phyloP scores from a whole-genome alignment of 2,113 vertebrate genomes.

The Coptodon bakossiorum region DNA sequence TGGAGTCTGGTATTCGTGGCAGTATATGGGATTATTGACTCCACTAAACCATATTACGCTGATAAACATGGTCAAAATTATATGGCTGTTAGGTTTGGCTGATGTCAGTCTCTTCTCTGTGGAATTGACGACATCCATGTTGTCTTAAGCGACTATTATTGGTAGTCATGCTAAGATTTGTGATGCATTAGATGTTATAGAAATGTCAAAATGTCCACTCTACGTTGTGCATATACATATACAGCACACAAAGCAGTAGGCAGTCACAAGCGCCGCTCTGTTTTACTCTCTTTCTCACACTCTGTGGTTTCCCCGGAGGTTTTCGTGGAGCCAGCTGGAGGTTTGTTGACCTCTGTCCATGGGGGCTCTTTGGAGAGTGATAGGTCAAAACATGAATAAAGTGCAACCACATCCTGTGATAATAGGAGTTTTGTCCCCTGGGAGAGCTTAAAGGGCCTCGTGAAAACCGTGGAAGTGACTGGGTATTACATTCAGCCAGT shows the following conservation, averaged over 20 bases:
- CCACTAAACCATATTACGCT: background rate
- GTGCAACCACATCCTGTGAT: constrained; percentile 57
- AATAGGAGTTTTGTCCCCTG: constrained; percentile 51
- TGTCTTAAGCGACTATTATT: background rate
- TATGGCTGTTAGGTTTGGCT: background rate
- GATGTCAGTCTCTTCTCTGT: background rate
- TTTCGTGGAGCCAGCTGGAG: constrained; percentile 52
- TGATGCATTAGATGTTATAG: background rate
- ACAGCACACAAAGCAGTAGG: background rate
- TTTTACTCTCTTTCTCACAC: constrained; percentile 8
- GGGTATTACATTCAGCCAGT: background rate
- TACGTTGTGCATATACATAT: background rate
- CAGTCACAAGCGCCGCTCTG: background rate
- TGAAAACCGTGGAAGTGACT: constrained; percentile 27
- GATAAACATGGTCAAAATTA: background rate
- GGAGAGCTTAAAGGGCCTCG: constrained; percentile 25
- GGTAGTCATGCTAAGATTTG: background rate
- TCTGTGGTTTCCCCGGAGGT: constrained; percentile 22
- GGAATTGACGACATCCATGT: background rate
- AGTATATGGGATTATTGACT: background rate
- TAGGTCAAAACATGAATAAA: constrained; percentile 68
- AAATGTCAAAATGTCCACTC: background rate
- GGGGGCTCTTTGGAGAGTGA: constrained; percentile 52
- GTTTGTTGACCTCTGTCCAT: constrained; percentile 43
- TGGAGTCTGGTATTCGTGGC: background rate